Evolutionary conservation across 2,888 invertebrate species (phyloP).

Genomic region (Callinectes sapidus): DNA sequence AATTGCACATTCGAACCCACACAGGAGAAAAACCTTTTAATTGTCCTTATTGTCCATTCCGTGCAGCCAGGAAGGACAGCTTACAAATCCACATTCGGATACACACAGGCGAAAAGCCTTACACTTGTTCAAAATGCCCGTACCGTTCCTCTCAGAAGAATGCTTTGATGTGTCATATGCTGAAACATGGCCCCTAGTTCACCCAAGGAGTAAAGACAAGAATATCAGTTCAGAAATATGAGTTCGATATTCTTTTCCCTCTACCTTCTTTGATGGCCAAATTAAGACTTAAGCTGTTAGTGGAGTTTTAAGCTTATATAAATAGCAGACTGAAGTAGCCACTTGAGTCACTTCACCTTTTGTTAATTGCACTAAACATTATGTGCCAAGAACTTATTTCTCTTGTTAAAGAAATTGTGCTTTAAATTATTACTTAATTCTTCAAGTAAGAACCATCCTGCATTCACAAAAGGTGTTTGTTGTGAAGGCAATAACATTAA

Average conservation of each 20-base stretch:
- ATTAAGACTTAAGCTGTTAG: conserved; percentile 30
- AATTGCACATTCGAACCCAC: conserved; percentile 63
- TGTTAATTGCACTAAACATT: conserved; percentile 12
- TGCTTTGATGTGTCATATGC: conserved; percentile 63
- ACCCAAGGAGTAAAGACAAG: conserved; percentile 30
- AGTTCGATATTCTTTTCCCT: conserved; percentile 1
- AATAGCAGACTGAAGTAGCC: conserved; percentile 12
- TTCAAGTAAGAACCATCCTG: background rate
- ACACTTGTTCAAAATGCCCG: conserved; percentile 63
- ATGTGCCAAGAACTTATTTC: conserved; percentile 23
- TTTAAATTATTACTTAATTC: conserved; percentile 22
- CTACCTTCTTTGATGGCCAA: conserved; percentile 30
- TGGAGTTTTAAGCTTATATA: background rate
- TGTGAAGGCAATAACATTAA: conserved; percentile 24
- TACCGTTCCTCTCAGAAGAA: conserved; percentile 67
- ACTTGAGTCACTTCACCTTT: conserved; percentile 27
- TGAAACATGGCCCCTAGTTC: conserved; percentile 57
- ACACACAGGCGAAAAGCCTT: conserved; percentile 66
- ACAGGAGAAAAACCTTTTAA: conserved; percentile 64
- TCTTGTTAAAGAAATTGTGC: conserved; percentile 1
- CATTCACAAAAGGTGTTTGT: conserved; percentile 24
- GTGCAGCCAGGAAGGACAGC: conserved; percentile 62
- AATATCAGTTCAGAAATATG: conserved; percentile 20
- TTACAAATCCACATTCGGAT: conserved; percentile 64
- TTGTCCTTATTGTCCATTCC: conserved; percentile 66